Conservation (phyloP, 2,888 invertebrate species). For the Crioceris asparagi region DNA sequence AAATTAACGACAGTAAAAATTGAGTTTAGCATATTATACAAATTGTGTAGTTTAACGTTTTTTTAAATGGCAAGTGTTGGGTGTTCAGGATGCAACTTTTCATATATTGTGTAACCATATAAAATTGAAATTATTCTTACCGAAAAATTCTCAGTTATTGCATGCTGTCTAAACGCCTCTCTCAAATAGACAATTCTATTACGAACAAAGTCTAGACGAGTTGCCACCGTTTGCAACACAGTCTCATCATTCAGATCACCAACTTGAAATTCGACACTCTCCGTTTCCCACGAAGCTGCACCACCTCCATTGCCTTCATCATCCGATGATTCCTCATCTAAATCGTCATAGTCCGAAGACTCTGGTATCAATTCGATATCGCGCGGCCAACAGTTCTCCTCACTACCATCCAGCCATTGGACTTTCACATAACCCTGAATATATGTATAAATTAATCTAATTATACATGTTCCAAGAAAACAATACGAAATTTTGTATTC, state of each 20-base stretch:
- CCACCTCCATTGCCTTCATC: constrained; percentile 18
- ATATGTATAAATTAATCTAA: background rate
- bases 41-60: no score
- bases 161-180: constrained; percentile 69
- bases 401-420: constrained; percentile 84
- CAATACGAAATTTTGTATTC: constrained; percentile 1
- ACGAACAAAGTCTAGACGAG: constrained; percentile 43
- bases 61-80: no score
- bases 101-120: no score
- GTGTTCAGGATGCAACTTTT: no score
- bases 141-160: constrained; percentile 62
- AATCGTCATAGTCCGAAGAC: constrained; percentile 65
- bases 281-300: constrained; percentile 67
- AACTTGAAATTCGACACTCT: constrained; percentile 49
- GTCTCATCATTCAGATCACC: constrained; percentile 42
- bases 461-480: background rate
- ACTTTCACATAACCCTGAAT: constrained; percentile 65
- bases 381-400: constrained; percentile 87
- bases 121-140: constrained; percentile 30
- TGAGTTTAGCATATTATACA: no score
- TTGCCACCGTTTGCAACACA: constrained; percentile 51
- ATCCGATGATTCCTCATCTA: constrained; percentile 38
- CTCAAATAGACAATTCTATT: constrained; percentile 44
- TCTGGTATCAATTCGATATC: constrained; percentile 57
- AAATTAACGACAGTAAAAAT: no score